A percentile compares a stretch with the other conserved stretches of the same genome.
Evolutionary conservation across 2,113 vertebrate species (phyloP).

Genomic region (Ptilonorhynchus violaceus): DNA sequence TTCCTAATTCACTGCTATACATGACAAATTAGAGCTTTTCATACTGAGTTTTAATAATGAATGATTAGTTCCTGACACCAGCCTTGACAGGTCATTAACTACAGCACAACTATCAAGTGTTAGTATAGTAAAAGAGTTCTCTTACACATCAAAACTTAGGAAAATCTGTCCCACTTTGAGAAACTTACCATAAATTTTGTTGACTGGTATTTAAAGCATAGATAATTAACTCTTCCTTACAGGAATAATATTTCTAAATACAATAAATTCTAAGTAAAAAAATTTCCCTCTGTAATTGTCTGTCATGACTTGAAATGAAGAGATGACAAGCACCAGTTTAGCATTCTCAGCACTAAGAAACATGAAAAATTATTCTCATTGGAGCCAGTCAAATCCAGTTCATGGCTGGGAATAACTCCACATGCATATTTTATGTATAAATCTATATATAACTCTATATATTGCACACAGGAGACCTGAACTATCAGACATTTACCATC

Average conservation of each 20-base stretch:
- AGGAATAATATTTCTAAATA: constrained; percentile 24
- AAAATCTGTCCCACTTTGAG: constrained; percentile 25
- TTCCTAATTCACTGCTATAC: constrained; percentile 5
- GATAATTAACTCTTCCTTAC: constrained; percentile 63
- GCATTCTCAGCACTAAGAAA: constrained; percentile 31
- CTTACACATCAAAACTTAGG: not conserved
- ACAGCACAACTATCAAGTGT: not conserved
- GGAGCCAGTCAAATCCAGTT: constrained; percentile 57
- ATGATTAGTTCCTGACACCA: constrained; percentile 2
- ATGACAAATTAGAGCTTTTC: not conserved
- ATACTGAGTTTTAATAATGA: not conserved
- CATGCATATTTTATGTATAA: constrained; percentile 66
- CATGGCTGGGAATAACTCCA: constrained; percentile 58
- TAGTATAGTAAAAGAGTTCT: not conserved
- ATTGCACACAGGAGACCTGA: constrained; percentile 63
- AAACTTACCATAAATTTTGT: constrained; percentile 38
- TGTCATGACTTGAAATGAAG: constrained; percentile 62
- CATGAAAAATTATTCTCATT: constrained; percentile 52
- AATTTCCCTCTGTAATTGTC: constrained; percentile 38
- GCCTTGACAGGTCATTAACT: not conserved
- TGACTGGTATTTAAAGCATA: constrained; percentile 44
- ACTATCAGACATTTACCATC: constrained; percentile 69
- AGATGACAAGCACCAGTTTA: constrained; percentile 51
- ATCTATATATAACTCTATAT: constrained; percentile 63
- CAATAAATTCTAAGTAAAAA: constrained; percentile 56